Evolutionary conservation across 2,888 invertebrate genomes (phyloP).

Genomic region (Tubulanus polymorphus): DNA sequence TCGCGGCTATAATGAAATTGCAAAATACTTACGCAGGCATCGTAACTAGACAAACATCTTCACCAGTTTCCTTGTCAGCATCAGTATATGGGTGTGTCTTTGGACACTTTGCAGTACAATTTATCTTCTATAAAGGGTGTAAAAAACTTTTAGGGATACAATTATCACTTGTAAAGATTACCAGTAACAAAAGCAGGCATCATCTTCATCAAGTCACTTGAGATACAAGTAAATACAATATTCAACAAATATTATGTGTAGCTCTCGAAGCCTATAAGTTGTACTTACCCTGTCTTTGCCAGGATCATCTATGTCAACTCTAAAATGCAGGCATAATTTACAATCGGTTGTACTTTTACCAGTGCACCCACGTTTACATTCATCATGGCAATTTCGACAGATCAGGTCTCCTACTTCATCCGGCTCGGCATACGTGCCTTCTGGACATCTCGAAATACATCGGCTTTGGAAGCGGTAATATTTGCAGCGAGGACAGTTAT

Average conservation of each 20-base stretch:
- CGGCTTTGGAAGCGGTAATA: constrained; percentile 71
- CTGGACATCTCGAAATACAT: constrained; percentile 70
- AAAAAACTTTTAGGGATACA: background rate
- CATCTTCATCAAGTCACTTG: too few relatives aligned
- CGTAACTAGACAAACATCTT: background rate
- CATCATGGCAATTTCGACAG: constrained; percentile 72
- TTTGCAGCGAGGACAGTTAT: constrained; percentile 80
- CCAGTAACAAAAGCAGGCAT: too few relatives aligned
- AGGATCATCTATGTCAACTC: constrained; percentile 27
- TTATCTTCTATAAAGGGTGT: too few relatives aligned
- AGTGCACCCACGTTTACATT: constrained; percentile 67
- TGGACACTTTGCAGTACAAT: constrained; percentile 82
- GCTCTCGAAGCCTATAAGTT: too few relatives aligned
- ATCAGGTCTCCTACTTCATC: constrained; percentile 57
- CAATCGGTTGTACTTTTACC: constrained; percentile 40
- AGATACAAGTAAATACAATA: too few relatives aligned
- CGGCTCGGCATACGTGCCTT: constrained; percentile 78
- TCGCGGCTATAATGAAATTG: too few relatives aligned
- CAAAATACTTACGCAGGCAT: too few relatives aligned
- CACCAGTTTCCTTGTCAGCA: background rate
- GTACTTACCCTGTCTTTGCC: too few relatives aligned
- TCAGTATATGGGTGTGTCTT: constrained; percentile 62
- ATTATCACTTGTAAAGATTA: too few relatives aligned
- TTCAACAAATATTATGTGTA: too few relatives aligned
- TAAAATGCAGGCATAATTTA: constrained; percentile 35